Base-by-base conservation (phyloP, 1,140 invertebrate genomes). In the Drosophila triauraria region DNA sequence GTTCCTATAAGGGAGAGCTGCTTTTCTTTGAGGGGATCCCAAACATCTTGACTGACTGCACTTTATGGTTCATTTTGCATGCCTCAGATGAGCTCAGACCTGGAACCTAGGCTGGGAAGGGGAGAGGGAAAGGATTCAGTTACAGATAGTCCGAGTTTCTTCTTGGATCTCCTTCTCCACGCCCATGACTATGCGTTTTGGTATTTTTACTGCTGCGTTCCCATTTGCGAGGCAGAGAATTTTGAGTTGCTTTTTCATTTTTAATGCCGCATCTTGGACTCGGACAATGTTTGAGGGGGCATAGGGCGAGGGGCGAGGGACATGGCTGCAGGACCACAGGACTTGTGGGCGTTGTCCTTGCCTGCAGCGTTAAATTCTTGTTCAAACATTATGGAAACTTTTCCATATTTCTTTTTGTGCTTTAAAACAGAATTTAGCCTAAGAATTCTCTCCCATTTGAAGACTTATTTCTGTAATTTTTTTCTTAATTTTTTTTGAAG, bases 321-420 rank as follows among this genome's bases (percentile, higher is more conserved):
- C n/a, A n/a, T n/a, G n/a, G n/a, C n/a, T n/a, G n/a, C n/a, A n/a
- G n/a, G 56, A 60, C 48, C 40, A 56, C 44, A 59, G 69, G 67
- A 71, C 53, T 72, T 59, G 67, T 72, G 68, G 72, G 69, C 69
- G 32, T 72, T 65, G 80, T 76, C 83, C 84, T 87, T 70, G 83
- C 83, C 83, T 70, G 65, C 62, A 82, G 83, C 83, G 64, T 83
- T 78, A 87, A 87, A 87, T 87, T 87, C 83, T 87, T 87, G 76
- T 74, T 82, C 79, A 87, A 87, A 87, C 77, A 83, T 82, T 87
- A 74, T 82, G 71, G 42, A 54, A 87, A 82, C 76, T 87, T 69
- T 77, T 63, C 42, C 47, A 69, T 53, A 75, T 80, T 74, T 74
- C 53, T 48, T 78, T 61, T 35, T n/a, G 57, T 38, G 46, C 69